These are phyloP conservation scores for Poeciliopsis presidionis DNA, from an alignment of 2,797 vertebrate species.

Conservation along the genomic window DNA sequence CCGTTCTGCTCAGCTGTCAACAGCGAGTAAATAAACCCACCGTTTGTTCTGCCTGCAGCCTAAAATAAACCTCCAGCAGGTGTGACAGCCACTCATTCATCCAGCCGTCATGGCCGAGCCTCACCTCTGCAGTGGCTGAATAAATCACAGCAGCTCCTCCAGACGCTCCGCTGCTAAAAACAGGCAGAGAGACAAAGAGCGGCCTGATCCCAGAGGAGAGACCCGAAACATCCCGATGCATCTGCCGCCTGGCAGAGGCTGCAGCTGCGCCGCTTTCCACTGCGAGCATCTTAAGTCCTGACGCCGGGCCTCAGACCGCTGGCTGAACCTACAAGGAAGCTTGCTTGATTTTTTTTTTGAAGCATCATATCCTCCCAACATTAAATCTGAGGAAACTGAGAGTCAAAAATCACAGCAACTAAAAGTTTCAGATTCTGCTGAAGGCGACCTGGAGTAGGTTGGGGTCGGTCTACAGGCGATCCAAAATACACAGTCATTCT, in stretches of 20 bases:
- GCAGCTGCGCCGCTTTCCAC: not conserved
- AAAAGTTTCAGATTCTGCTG: no score
- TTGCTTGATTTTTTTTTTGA: no score
- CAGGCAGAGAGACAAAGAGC: conserved; percentile 46
- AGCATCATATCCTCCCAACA: no score
- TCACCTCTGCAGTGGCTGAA: conserved; percentile 55
- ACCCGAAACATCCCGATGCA: conserved; percentile 40
- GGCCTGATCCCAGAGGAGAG: conserved; percentile 26
- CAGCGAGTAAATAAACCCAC: not conserved
- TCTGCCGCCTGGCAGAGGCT: conserved; percentile 46
- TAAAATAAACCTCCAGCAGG: conserved; percentile 31
- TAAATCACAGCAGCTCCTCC: conserved; percentile 63
- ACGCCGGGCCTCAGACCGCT: not conserved
- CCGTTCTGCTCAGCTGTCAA: not conserved
- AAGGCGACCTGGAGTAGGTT: no score
- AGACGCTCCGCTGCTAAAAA: conserved; percentile 60
- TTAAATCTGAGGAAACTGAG: no score
- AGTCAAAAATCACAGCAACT: no score
- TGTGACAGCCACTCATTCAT: conserved; percentile 53
- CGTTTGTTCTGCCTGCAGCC: conserved; percentile 20
- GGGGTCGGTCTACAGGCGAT: no score
- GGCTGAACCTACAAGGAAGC: no score
- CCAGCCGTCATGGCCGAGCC: conserved; percentile 22
- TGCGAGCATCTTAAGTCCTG: not conserved
- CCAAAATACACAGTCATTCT: no score